Evolutionary conservation across 1,140 invertebrate species (phyloP), one percentile per base, ranked within the genome.

Genomic region (Myzus persicae): DNA sequence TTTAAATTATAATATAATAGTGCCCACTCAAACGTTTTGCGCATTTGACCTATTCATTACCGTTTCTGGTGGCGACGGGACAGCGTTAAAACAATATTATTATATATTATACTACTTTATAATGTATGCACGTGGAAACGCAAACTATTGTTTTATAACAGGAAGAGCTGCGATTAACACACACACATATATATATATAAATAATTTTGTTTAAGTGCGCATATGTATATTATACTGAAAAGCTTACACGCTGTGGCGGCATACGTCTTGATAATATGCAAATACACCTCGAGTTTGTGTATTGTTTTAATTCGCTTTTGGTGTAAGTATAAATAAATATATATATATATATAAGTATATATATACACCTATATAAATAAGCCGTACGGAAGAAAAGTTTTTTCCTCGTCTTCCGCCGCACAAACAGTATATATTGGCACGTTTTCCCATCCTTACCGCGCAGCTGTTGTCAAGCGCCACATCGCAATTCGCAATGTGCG

Each of bases 271-370:
- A 76, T 76, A 76, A 76, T 76, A 76, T 76, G 59, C 59, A 76
- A 76, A 76, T n/a, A 76, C 59, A n/a, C 4, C 59, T 76, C 14
- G 59, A 76, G 59, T 76, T 76, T n/a, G 59, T 76, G 59, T 76
- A 76, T 76, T 76, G 59, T 76, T 76, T 67, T 76, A 76, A 76
- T 76, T 76, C 59, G 59, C 59, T 76, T 76, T 76, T 76, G 31
- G 59, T 76, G n/a, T 76, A 76, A 76, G 59, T 76, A n/a, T 76
- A n/a, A 76, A 76, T n/a, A n/a, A n/a, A 67, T 67, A 67, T 67
- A 31, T 67, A 31, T 67, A 59, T 59, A 67, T 67, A 31, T n/a
- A n/a, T n/a, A n/a, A n/a, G n/a, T n/a, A n/a, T n/a, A 67, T 67
- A 67, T 67, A 31, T 67, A 31, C n/a, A 59, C 31, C n/a, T 67